phyloP scores from a whole-genome alignment of 2,888 invertebrate species.

The Cerastis rubricosa region DNA sequence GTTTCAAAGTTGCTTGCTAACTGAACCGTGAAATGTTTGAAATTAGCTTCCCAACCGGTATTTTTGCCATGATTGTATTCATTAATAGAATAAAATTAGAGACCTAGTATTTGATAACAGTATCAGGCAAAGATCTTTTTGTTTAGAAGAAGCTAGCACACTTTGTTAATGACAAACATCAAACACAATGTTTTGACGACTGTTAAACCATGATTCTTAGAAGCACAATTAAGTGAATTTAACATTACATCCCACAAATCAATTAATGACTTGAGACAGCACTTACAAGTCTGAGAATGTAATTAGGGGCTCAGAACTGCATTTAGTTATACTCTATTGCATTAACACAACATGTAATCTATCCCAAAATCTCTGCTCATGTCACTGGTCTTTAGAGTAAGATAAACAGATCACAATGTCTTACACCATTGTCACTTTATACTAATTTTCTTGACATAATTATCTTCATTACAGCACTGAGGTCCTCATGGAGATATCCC shows the following conservation, averaged over 20 bases:
- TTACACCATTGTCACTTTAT: background rate
- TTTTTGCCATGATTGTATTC: background rate
- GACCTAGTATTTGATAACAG: background rate
- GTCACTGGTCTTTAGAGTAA: background rate
- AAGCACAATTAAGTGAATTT: background rate
- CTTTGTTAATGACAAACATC: background rate
- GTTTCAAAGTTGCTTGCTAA: background rate
- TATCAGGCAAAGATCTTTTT: background rate
- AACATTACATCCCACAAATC: background rate
- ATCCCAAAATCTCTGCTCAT: background rate
- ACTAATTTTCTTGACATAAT: background rate
- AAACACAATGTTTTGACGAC: background rate
- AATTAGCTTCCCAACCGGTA: background rate
- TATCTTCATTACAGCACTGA: conserved; percentile 75
- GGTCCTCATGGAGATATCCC: conserved; percentile 81
- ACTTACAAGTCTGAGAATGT: background rate
- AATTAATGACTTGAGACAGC: background rate
- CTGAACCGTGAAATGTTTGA: conserved; percentile 29
- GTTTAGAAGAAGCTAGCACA: background rate
- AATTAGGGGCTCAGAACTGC: background rate
- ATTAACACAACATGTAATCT: background rate
- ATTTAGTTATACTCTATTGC: background rate
- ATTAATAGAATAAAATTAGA: background rate
- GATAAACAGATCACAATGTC: background rate
- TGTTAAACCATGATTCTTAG: background rate